A percentile compares a stretch with the other conserved stretches of the same genome.
phyloP scores from a whole-genome alignment of 1,140 invertebrate genomes.

The Eupeodes corollae region DNA sequence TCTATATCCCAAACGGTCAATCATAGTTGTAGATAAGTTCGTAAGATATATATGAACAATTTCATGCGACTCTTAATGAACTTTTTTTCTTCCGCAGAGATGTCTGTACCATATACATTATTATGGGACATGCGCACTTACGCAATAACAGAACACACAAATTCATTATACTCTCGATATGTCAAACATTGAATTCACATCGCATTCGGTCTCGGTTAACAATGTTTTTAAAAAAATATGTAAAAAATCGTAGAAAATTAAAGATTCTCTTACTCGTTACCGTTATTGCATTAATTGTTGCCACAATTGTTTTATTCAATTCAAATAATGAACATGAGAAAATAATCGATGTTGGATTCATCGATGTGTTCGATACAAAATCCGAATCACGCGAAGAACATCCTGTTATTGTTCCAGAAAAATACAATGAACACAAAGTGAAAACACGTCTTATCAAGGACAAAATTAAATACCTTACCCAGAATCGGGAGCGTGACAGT shows the following conservation, averaged over 20 bases:
- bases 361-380: too few relatives aligned
- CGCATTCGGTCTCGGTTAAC: too few relatives aligned
- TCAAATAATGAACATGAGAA: constrained; percentile 3
- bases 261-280: constrained; percentile 29
- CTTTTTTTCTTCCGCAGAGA: too few relatives aligned
- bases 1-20: too few relatives aligned
- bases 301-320: constrained; percentile 26
- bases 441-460: constrained; percentile 30
- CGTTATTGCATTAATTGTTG: constrained; percentile 25
- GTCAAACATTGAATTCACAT: too few relatives aligned
- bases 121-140: too few relatives aligned
- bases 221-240: constrained; percentile 34
- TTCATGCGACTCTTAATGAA: too few relatives aligned
- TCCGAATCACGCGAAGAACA: constrained; percentile 7
- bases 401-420: constrained; percentile 32
- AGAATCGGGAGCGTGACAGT: constrained; percentile 17
- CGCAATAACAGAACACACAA: too few relatives aligned
- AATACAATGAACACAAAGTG: constrained; percentile 33
- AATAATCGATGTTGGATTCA: background rate
- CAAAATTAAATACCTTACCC: constrained; percentile 26
- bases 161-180: too few relatives aligned
- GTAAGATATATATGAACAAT: too few relatives aligned
- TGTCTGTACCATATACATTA: too few relatives aligned
- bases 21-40: too few relatives aligned
- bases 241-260: constrained; percentile 34